Percentiles rank a stretch among this genome's conserved stretches.
phyloP scores from a whole-genome alignment of 2,888 invertebrate genomes.

The Campoplex nolae region DNA sequence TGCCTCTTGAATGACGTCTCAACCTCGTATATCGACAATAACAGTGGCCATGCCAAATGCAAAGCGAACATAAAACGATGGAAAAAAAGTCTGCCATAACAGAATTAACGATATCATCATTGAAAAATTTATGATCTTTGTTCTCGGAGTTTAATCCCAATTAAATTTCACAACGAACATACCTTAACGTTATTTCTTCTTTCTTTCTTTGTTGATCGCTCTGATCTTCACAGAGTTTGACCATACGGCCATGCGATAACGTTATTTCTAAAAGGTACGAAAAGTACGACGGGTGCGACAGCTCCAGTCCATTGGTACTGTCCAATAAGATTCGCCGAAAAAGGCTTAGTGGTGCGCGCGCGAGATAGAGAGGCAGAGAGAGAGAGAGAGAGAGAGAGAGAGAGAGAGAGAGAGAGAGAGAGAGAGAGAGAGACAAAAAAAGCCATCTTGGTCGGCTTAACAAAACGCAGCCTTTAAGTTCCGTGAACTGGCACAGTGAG shows the following conservation, averaged over 20 bases:
- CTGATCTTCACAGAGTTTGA: too few species aligned
- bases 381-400: conserved; percentile 10
- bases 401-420: conserved; percentile 9
- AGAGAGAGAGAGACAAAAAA: conserved; percentile 18
- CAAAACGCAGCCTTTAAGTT: conserved; percentile 61
- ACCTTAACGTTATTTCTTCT: conserved; percentile 4
- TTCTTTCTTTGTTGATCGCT: too few species aligned
- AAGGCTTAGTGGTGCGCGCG: conserved; percentile 7
- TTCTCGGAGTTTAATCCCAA: not conserved
- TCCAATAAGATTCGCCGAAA: conserved; percentile 42
- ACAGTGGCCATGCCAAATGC: not conserved
- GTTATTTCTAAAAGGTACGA: conserved; percentile 16
- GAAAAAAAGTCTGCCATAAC: not conserved
- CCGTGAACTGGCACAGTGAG: conserved; percentile 56
- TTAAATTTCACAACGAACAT: not conserved
- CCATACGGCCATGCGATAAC: not conserved
- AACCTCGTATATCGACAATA: not conserved
- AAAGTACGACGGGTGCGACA: not conserved
- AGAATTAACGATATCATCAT: not conserved
- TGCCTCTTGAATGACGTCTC: not conserved
- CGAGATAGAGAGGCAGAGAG: conserved; percentile 22
- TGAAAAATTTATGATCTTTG: not conserved
- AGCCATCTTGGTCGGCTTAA: conserved; percentile 27
- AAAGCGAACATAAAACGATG: not conserved
- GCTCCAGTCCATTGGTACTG: not conserved